These are phyloP conservation scores for Sycon ciliatum DNA, from an alignment of 37 sponge, comb jelly and placozoan genomes.

Conservation along the genomic window DNA sequence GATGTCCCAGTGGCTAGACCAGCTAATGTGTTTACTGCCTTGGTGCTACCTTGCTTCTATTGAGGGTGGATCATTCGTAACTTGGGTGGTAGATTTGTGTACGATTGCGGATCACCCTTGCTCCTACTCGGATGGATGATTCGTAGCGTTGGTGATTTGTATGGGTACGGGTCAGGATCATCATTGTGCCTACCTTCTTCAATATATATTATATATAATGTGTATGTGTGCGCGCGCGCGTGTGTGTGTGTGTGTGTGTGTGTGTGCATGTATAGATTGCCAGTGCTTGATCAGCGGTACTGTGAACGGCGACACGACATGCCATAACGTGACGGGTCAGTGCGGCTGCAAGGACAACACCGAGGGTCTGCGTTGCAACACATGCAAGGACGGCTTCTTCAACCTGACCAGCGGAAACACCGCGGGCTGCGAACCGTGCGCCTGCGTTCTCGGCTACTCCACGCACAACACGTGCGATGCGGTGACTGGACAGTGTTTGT, in stretches of 20 bases:
- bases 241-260: slow-evolving; percentile 5
- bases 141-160: too few relatives aligned
- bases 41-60: too few relatives aligned
- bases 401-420: background rate
- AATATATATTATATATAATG: too few relatives aligned
- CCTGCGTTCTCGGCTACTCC: background rate
- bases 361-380: background rate
- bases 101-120: too few relatives aligned
- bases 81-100: too few relatives aligned
- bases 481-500: slow-evolving; percentile 49
- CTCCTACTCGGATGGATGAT: too few relatives aligned
- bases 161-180: too few relatives aligned
- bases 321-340: background rate
- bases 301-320: background rate
- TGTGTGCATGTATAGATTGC: background rate
- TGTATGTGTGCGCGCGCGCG: background rate
- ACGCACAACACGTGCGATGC: slow-evolving; percentile 1
- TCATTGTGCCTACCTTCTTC: too few relatives aligned
- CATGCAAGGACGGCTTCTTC: slow-evolving; percentile 8
- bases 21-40: too few relatives aligned
- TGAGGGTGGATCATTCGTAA: too few relatives aligned
- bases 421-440: background rate
- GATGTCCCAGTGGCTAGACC: too few relatives aligned
- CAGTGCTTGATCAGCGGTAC: background rate
- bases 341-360: slow-evolving; percentile 11